Conservation (phyloP, 2,797 vertebrate genomes). For the Manis crassicaudata region DNA sequence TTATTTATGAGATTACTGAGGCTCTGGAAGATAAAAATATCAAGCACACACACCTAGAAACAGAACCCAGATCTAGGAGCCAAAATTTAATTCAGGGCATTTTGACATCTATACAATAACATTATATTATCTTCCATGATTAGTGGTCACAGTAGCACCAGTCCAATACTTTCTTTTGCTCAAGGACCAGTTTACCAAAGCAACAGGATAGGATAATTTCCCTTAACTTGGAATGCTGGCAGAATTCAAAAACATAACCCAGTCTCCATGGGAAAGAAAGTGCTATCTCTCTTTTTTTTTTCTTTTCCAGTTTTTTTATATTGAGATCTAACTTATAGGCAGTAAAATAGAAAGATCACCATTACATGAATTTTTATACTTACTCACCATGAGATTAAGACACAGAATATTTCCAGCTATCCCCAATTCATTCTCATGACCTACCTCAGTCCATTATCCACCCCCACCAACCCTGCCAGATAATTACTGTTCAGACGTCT, state of each 20-base stretch:
- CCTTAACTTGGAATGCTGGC: background rate
- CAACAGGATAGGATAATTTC: conserved; percentile 1
- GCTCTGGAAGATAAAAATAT: background rate
- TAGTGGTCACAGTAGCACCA: background rate
- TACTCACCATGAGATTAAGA: background rate
- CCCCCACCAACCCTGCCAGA: background rate
- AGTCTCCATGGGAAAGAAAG: background rate
- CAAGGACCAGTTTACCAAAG: conserved; percentile 34
- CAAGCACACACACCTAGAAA: conserved; percentile 6
- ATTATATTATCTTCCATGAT: conserved; percentile 41
- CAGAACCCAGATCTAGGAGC: background rate
- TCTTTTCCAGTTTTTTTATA: background rate
- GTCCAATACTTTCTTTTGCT: conserved; percentile 42
- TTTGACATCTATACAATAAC: conserved; percentile 55
- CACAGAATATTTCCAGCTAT: background rate
- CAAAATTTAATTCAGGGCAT: conserved; percentile 60
- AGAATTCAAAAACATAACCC: conserved; percentile 43
- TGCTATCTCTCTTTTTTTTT: background rate
- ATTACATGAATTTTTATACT: background rate
- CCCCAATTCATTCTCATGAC: background rate
- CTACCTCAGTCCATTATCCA: background rate
- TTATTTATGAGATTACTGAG: conserved; percentile 26
- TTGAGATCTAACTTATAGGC: background rate
- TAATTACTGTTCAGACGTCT: conserved; percentile 10
- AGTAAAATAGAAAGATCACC: conserved; percentile 5